These are phyloP conservation scores for Notolabrus celidotus DNA, from an alignment of 2,797 vertebrate genomes.

Conservation along the genomic window DNA sequence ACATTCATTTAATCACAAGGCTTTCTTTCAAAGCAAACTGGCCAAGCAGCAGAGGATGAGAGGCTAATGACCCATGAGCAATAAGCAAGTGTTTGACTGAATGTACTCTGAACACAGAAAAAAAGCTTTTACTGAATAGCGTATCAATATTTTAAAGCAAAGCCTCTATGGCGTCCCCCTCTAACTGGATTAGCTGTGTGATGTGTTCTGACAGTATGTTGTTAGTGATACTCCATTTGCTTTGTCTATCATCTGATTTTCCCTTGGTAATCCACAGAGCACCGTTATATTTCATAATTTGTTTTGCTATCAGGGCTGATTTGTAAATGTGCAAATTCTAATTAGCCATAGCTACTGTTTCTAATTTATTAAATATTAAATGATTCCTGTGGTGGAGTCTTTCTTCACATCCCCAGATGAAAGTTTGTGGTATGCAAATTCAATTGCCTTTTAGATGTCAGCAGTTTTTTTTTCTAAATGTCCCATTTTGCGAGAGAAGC, in stretches of 20 bases:
- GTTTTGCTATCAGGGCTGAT: slow-evolving; percentile 99
- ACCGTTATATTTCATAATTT: slow-evolving; percentile 99
- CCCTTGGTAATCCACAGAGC: slow-evolving; percentile 89
- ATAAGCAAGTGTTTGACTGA: slow-evolving; percentile 98
- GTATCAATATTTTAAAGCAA: slow-evolving; percentile 99
- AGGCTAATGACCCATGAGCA: slow-evolving; percentile 98
- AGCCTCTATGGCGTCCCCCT: slow-evolving; percentile 90
- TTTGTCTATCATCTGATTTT: slow-evolving; percentile 98
- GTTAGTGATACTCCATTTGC: slow-evolving; percentile 99
- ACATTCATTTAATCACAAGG: slow-evolving; percentile 91
- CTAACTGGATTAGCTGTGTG: slow-evolving; percentile 98
- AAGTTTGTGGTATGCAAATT: slow-evolving; percentile 97
- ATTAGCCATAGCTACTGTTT: slow-evolving; percentile 97
- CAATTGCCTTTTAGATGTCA: slow-evolving; percentile 89
- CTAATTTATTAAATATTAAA: slow-evolving; percentile 99
- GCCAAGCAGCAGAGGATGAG: slow-evolving; percentile 90
- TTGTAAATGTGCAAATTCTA: slow-evolving; percentile 99
- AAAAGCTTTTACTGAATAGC: slow-evolving; percentile 95
- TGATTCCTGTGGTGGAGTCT: slow-evolving; percentile 93
- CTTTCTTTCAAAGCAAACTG: slow-evolving; percentile 88
- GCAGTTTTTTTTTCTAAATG: slow-evolving; percentile 89
- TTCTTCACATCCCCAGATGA: slow-evolving; percentile 92
- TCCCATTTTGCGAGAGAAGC: slow-evolving; percentile 84
- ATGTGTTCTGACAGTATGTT: slow-evolving; percentile 97
- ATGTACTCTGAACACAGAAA: slow-evolving; percentile 85